Base-by-base conservation (phyloP, 2,888 invertebrate genomes). In the Cactoblastis cactorum region DNA sequence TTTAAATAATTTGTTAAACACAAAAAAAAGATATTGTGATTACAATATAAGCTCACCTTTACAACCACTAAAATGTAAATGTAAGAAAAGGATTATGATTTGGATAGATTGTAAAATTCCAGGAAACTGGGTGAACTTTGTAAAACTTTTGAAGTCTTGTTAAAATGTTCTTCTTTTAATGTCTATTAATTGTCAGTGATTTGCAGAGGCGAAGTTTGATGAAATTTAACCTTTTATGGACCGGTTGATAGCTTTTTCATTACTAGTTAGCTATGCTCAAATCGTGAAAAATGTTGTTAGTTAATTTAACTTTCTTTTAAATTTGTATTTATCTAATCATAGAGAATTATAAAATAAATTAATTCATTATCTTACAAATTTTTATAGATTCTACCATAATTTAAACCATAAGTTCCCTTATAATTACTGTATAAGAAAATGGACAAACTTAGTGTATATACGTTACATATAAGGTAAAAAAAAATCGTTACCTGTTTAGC, bases 401-500 rank as follows among this genome's bases (percentile, higher is more conserved):
- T n/a, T n/a, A n/a, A n/a, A n/a, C n/a, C n/a, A n/a, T n/a, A n/a
- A n/a, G n/a, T n/a, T n/a, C n/a, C n/a, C n/a, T n/a, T n/a, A n/a
- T n/a, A n/a, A n/a, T n/a, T n/a, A n/a, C n/a, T n/a, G n/a, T n/a
- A n/a, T n/a, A n/a, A n/a, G n/a, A n/a, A n/a, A n/a, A n/a, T n/a
- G n/a, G n/a, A n/a, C n/a, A n/a, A n/a, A n/a, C n/a, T n/a, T n/a
- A n/a, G n/a, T n/a, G n/a, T n/a, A n/a, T n/a, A n/a, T n/a, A n/a
- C n/a, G n/a, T n/a, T n/a, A n/a, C n/a, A n/a, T n/a, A n/a, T n/a
- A n/a, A n/a, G n/a, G n/a, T n/a, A n/a, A n/a, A n/a, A n/a, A n/a
- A n/a, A n/a, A n/a, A n/a, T n/a, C n/a, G n/a, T 62, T 54, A 87
- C 86, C 74, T 89, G 88, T 56, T 82, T 86, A 0, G 88, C 86